Base-by-base conservation (phyloP, 2,888 invertebrate species). In the Drepana falcataria region DNA sequence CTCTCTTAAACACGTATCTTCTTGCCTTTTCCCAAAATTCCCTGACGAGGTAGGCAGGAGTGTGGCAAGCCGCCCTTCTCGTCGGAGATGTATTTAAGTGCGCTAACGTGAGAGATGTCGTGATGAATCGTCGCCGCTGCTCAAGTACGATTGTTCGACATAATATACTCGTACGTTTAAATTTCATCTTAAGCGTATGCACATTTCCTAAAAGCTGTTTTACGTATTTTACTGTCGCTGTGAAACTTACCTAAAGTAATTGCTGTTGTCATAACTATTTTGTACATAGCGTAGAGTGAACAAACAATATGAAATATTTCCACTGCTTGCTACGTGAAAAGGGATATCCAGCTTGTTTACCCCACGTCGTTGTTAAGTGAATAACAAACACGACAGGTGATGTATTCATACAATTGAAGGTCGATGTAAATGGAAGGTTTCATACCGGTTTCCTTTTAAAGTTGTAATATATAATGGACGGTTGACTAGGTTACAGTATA, bases 161-260 rank as follows among this genome's bases (percentile, higher is more conserved):
- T 21, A 21, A 21, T 21, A 21, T 21, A 21, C 21, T 21, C 21
- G 21, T 21, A 21, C 21, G 21, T 21, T 21, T 21, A 21, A 21
- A 21, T 1, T 21, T 21, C 0, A 21, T 21, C 21, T 21, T 21
- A 21, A 21, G 21, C 21, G 21, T 21, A 21, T 0, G 21, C 21
- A 21, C 21, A 21, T 21, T 21, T 21, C 21, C 21, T 21, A 21
- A 21, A 21, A 21, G 21, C 21, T n/a, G n/a, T n/a, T n/a, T n/a
- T n/a, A n/a, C n/a, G n/a, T 63, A 68, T 61, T 61, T 65, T 65
- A 54, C 54, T 61, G 60, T 56, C 61, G 60, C 61, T 63, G 64
- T 61, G 61, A 54, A 61, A 59, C 65, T 63, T 61, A 59, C 67
- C 64, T 69, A 61, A 71, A 71, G 71, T 75, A 69, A 76, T 74